Conservation (phyloP, 2,113 vertebrate species). For the Toxostoma redivivum region DNA sequence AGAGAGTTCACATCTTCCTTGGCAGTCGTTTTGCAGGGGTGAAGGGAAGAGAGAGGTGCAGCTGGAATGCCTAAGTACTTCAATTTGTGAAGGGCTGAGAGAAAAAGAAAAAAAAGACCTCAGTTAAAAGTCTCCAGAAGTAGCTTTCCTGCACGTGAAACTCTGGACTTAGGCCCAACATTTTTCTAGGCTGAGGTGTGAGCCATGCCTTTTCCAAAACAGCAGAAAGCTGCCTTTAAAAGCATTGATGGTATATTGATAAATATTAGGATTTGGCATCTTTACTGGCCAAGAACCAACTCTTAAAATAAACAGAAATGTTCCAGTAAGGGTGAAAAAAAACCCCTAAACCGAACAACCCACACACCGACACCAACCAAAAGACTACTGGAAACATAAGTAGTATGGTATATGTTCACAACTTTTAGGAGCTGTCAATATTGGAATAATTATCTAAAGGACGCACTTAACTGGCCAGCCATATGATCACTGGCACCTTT, state of each 20-base stretch:
- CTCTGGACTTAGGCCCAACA: background rate
- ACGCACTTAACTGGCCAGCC: background rate
- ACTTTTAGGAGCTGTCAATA: background rate
- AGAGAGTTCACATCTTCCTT: background rate
- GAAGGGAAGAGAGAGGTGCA: background rate
- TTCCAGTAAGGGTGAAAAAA: background rate
- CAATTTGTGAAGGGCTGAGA: background rate
- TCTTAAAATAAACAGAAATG: background rate
- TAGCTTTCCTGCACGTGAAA: background rate
- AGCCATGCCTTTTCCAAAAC: background rate
- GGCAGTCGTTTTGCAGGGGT: background rate
- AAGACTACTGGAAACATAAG: background rate
- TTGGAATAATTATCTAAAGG: background rate
- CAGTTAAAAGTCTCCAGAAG: background rate
- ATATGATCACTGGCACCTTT: background rate
- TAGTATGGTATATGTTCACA: background rate
- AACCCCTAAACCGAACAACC: background rate
- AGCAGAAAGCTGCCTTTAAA: background rate
- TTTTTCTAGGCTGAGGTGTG: background rate
- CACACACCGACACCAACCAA: background rate
- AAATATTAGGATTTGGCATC: conserved; percentile 17
- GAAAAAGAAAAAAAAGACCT: background rate
- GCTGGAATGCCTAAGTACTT: background rate
- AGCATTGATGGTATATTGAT: background rate
- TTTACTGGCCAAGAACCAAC: background rate